A percentile compares a stretch with the other conserved stretches of the same genome.
phyloP scores from a whole-genome alignment of 2,888 invertebrate species.

The Embidobia sp. region DNA sequence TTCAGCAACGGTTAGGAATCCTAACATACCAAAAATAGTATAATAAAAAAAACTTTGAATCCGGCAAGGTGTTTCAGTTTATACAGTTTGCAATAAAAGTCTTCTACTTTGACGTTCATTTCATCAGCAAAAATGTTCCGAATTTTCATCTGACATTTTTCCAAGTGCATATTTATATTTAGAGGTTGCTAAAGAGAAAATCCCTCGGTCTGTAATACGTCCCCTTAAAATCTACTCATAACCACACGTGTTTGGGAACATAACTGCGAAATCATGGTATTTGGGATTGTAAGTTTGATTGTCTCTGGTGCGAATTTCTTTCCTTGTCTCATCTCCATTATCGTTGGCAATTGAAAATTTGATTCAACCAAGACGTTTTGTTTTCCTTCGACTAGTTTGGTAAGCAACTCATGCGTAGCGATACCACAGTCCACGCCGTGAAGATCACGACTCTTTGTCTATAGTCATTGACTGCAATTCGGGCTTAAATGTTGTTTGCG shows the following conservation, averaged over 20 bases:
- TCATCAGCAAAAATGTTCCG: too few species aligned
- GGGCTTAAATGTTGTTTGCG: conserved; percentile 10
- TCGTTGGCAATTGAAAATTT: conserved; percentile 9
- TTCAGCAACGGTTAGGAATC: too few species aligned
- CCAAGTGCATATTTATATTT: too few species aligned
- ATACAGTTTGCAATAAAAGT: too few species aligned
- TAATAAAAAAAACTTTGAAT: too few species aligned
- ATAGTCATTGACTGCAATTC: background rate
- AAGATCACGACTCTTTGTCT: too few species aligned
- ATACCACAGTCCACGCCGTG: too few species aligned
- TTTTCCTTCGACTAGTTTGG: background rate
- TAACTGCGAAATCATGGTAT: conserved; percentile 26
- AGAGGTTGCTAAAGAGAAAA: too few species aligned
- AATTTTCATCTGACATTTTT: too few species aligned
- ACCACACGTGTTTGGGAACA: conserved; percentile 35
- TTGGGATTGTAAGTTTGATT: conserved; percentile 25
- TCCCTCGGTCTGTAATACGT: background rate
- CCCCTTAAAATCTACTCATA: conserved; percentile 12
- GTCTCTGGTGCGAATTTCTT: conserved; percentile 33
- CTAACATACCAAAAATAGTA: too few species aligned
- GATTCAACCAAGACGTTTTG: conserved; percentile 18
- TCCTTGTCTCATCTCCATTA: conserved; percentile 14
- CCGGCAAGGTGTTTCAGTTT: too few species aligned
- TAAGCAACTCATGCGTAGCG: background rate
- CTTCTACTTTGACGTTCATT: too few species aligned